These are phyloP conservation scores for Acleris laterana DNA, from an alignment of 2,888 invertebrate genomes.

Conservation along the genomic window DNA sequence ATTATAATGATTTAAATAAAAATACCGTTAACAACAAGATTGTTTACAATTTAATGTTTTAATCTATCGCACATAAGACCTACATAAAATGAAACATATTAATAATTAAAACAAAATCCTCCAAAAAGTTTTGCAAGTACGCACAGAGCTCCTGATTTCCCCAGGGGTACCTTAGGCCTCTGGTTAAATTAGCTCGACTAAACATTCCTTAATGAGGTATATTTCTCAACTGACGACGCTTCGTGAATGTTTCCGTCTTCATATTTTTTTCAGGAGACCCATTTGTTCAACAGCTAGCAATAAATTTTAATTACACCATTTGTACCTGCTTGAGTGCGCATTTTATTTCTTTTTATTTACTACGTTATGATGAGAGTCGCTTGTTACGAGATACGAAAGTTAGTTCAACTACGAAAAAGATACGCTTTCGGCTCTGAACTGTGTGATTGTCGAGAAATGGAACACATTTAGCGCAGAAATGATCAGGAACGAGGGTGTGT, in stretches of 20 bases:
- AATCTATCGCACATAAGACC: slow-evolving; percentile 32
- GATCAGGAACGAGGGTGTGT: slow-evolving; percentile 55
- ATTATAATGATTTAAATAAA: slow-evolving; percentile 23
- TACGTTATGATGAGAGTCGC: too few species aligned
- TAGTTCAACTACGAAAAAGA: too few species aligned
- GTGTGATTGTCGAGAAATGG: slow-evolving; percentile 27
- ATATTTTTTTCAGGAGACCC: slow-evolving; percentile 48
- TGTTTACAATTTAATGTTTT: too few species aligned
- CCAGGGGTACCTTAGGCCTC: slow-evolving; percentile 64
- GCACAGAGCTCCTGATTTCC: slow-evolving; percentile 74
- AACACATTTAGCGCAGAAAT: slow-evolving; percentile 46
- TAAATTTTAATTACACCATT: slow-evolving; percentile 38
- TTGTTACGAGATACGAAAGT: too few species aligned
- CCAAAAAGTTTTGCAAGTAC: slow-evolving; percentile 64
- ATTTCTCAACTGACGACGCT: slow-evolving; percentile 68
- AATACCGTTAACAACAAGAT: slow-evolving; percentile 3
- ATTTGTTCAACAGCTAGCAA: slow-evolving; percentile 32
- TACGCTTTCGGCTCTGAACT: not conserved
- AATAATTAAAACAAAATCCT: slow-evolving; percentile 56
- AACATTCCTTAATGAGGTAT: slow-evolving; percentile 75
- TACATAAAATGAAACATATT: slow-evolving; percentile 41
- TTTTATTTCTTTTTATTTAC: not conserved
- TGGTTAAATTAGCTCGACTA: slow-evolving; percentile 76
- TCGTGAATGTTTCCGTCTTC: slow-evolving; percentile 58
- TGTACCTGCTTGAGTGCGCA: slow-evolving; percentile 6